Base-by-base conservation (phyloP, 2,888 invertebrate species). In the Coleophora flavipennella region DNA sequence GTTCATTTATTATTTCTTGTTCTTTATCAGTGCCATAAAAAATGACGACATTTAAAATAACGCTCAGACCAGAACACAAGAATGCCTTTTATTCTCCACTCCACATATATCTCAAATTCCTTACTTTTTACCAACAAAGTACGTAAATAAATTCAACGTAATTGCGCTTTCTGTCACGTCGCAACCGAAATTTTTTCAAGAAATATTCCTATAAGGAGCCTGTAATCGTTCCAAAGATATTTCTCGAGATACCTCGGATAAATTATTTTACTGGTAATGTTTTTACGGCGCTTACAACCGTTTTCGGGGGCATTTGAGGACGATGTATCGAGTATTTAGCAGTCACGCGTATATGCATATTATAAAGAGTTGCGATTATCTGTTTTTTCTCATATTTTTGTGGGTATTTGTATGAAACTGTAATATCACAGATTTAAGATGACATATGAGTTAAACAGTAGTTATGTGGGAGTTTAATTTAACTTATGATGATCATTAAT, bases 141-240 rank as follows among this genome's bases (percentile, higher is more conserved):
- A 62, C 60, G 64, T 60, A 68, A 69, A 77, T 78, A 76, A 77
- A 78, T 78, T 74, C 59, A 62, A 50, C 53, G 62, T 72, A 74
- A 76, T 76, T 75, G 67, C 61, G 54, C 20, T 57, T 54, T 50
- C 46, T 54, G 62, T 55, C 66, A 55, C 54, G 49, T 50, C 49
- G 48, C 53, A 48, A 55, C 53, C 48, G 57, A 38, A 41, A 40
- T 47, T 41, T 20, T 20, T 20, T 20, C 20, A 38, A 40, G 39
- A 39, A 38, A 39, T 20, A 20, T 14, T 44, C 31, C 36, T 41
- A 31, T 36, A 31, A 35, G 39, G 38, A 37, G 44, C 40, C 44
- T 46, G 55, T 45, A 53, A 52, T 49, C 42, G 45, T 49, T 48
- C 41, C 40, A 38, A 40, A 51, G 51, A 50, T 49, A 44, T 32